Evolutionary conservation across 2,888 invertebrate genomes (phyloP).

Genomic region (Agrypnus murinus): DNA sequence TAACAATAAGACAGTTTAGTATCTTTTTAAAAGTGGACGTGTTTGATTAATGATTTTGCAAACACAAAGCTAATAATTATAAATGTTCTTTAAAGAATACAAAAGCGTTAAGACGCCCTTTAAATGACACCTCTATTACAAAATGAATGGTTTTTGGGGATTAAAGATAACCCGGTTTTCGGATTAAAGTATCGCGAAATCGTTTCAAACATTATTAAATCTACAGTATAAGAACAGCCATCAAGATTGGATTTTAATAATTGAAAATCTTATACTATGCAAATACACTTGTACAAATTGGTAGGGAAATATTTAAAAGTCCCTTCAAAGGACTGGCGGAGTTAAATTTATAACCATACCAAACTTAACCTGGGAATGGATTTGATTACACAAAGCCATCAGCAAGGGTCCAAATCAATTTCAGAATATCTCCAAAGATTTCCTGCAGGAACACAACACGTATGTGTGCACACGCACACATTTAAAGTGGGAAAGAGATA

Average conservation of each 20-base stretch:
- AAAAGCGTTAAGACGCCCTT: neutral
- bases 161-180: constrained; percentile 15
- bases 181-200: constrained; percentile 24
- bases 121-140: constrained; percentile 20
- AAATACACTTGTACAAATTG: constrained; percentile 27
- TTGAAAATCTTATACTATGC: constrained; percentile 16
- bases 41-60: constrained; percentile 15
- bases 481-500: no score
- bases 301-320: constrained; percentile 12
- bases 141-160: constrained; percentile 8
- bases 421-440: neutral
- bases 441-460: neutral
- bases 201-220: constrained; percentile 16
- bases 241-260: constrained; percentile 33
- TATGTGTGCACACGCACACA: no score
- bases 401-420: constrained; percentile 11
- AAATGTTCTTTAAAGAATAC: constrained; percentile 16
- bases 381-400: constrained; percentile 17
- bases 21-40: neutral
- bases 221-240: constrained; percentile 21
- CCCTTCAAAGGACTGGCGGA: constrained; percentile 2
- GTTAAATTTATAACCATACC: constrained; percentile 14
- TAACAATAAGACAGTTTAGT: no score
- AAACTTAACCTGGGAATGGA: neutral
- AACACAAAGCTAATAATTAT: constrained; percentile 26